phyloP scores from a whole-genome alignment of 2,888 invertebrate genomes.

The Xanthorhoe designata region DNA sequence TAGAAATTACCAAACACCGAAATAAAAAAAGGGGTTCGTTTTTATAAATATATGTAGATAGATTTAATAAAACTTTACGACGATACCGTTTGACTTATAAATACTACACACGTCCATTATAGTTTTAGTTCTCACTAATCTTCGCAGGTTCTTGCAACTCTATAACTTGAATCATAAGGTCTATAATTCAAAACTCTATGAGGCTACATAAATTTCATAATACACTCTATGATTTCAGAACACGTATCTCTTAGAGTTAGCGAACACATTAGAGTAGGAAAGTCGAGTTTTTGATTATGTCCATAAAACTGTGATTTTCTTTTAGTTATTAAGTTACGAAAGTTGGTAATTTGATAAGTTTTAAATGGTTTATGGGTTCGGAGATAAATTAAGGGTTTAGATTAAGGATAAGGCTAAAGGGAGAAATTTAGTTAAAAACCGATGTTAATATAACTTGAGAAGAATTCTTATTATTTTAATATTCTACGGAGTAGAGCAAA shows the following conservation, averaged over 20 bases:
- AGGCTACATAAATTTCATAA: slow-evolving; percentile 19
- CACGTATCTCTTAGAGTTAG: slow-evolving; percentile 45
- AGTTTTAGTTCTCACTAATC: no score
- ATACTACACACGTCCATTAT: no score
- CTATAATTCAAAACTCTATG: neutral
- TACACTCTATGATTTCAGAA: slow-evolving; percentile 41
- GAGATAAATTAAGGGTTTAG: slow-evolving; percentile 12
- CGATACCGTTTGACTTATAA: no score
- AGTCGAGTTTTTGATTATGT: slow-evolving; percentile 27
- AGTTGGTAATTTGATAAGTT: slow-evolving; percentile 32
- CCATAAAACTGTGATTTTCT: slow-evolving; percentile 27
- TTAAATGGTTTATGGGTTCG: slow-evolving; percentile 11
- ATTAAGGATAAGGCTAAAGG: slow-evolving; percentile 4
- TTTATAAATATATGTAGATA: no score
- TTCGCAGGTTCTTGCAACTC: neutral
- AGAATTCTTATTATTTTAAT: neutral
- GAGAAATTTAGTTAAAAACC: neutral
- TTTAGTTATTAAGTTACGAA: slow-evolving; percentile 28
- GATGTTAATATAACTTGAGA: neutral
- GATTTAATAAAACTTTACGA: no score
- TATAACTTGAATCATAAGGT: neutral
- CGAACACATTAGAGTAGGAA: slow-evolving; percentile 42
- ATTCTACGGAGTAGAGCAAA: no score
- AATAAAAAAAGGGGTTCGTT: no score
- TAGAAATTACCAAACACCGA: no score